These are phyloP conservation scores for Danio rerio DNA, from an alignment of 2,113 vertebrate genomes.

Conservation along the genomic window DNA sequence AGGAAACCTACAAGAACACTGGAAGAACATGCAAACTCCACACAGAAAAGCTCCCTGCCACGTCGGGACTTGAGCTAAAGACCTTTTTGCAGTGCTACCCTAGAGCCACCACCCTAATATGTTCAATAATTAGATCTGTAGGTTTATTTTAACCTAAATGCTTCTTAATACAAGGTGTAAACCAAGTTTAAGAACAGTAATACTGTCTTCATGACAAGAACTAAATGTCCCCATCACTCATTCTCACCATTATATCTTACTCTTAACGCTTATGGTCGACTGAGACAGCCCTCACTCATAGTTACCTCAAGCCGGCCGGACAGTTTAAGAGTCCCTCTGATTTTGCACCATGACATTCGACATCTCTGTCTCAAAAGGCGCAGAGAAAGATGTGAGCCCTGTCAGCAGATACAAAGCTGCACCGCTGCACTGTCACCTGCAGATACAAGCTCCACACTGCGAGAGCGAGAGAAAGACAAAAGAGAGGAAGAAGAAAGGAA, in stretches of 20 bases:
- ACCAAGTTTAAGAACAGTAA: too few relatives aligned
- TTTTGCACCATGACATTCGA: neutral
- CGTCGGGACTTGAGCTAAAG: too few relatives aligned
- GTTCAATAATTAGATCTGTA: too few relatives aligned
- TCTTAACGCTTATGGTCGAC: neutral
- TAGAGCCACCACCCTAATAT: too few relatives aligned
- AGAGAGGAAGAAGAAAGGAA: constrained; percentile 39
- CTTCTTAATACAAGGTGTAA: too few relatives aligned
- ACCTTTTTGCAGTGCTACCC: too few relatives aligned
- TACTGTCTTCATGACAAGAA: too few relatives aligned
- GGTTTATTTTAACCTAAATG: too few relatives aligned
- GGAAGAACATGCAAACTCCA: too few relatives aligned
- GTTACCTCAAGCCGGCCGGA: constrained; percentile 4
- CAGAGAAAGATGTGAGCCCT: constrained; percentile 13
- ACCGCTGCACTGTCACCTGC: constrained; percentile 45
- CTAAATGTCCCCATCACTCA: too few relatives aligned
- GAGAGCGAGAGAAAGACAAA: constrained; percentile 39
- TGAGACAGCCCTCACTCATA: neutral
- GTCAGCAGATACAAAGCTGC: constrained; percentile 46
- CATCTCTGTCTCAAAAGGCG: neutral
- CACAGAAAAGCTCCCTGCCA: too few relatives aligned
- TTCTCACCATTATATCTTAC: neutral
- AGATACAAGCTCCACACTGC: constrained; percentile 43
- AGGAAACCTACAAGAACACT: too few relatives aligned
- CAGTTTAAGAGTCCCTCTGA: constrained; percentile 26